Evolutionary conservation across 2,113 vertebrate genomes (phyloP).

Genomic region (Noturus placidus): DNA sequence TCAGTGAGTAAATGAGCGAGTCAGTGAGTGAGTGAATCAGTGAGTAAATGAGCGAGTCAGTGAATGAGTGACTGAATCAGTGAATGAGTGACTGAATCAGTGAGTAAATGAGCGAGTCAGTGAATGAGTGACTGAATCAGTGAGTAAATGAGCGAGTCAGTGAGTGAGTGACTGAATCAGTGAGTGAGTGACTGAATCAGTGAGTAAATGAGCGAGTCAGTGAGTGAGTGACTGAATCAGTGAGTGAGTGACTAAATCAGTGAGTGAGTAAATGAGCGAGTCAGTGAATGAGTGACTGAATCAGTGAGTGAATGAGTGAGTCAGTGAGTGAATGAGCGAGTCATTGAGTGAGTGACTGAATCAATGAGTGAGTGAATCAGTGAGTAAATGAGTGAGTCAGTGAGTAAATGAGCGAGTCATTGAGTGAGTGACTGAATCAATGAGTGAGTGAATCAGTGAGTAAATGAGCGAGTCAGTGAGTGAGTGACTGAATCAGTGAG

Average conservation of each 20-base stretch:
- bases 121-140: neutral
- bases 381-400: neutral
- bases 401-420: neutral
- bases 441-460: neutral
- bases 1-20: neutral
- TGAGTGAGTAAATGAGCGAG: neutral
- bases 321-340: neutral
- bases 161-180: neutral
- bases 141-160: neutral
- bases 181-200: neutral
- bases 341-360: neutral
- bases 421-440: neutral
- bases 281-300: neutral
- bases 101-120: neutral
- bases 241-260: neutral
- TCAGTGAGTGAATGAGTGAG: fast-evolving
- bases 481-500: neutral
- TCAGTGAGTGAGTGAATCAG: neutral
- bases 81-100: neutral
- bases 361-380: neutral
- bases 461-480: neutral
- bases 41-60: neutral
- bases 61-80: neutral
- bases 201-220: neutral
- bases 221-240: neutral